phyloP scores from a whole-genome alignment of 2,888 invertebrate species.

The Papilio demoleus region DNA sequence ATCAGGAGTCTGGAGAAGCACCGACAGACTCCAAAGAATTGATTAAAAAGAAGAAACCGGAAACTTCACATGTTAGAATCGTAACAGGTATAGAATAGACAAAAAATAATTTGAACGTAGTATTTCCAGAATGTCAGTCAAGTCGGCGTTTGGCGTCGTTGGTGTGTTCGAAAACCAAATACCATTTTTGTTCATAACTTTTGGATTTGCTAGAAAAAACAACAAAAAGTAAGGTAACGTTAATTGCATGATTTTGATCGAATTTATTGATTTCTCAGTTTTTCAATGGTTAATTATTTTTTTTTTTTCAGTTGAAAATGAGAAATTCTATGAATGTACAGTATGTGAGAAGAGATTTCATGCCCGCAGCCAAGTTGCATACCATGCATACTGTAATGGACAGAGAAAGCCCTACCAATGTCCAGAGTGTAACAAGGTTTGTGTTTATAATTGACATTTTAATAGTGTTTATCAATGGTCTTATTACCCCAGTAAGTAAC shows the following conservation, averaged over 20 bases:
- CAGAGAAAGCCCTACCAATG: constrained; percentile 80
- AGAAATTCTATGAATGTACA: constrained; percentile 84
- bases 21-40: constrained; percentile 51
- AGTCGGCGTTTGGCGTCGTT: constrained; percentile 42
- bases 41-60: constrained; percentile 65
- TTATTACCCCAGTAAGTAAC: no score
- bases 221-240: not conserved
- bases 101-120: constrained; percentile 33
- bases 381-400: constrained; percentile 86
- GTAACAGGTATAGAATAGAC: constrained; percentile 61
- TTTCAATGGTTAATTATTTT: constrained; percentile 10
- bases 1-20: constrained; percentile 47
- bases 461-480: no score
- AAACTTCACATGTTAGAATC: constrained; percentile 70
- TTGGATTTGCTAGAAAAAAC: not conserved
- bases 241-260: no score
- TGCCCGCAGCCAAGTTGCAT: constrained; percentile 86
- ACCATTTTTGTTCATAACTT: not conserved
- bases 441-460: not conserved
- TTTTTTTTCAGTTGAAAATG: constrained; percentile 72
- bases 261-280: not conserved
- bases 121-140: constrained; percentile 40
- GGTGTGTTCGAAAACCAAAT: constrained; percentile 33
- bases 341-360: constrained; percentile 87
- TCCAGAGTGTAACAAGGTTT: constrained; percentile 69